A percentile compares a stretch with the other conserved stretches of the same genome.
phyloP scores from a whole-genome alignment of 2,797 vertebrate species.

The Micromesistius poutassou region DNA sequence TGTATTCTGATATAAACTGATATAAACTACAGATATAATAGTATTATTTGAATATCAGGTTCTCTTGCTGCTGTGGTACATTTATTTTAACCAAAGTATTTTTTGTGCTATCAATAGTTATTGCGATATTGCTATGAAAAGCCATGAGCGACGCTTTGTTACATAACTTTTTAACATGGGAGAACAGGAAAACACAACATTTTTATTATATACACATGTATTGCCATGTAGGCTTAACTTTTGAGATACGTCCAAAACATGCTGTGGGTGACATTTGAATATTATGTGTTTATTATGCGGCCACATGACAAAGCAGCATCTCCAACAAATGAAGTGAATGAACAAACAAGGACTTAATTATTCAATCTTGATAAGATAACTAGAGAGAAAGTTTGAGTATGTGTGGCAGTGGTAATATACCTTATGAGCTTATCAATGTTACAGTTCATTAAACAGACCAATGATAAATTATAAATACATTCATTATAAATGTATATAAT shows the following conservation, averaged over 20 bases:
- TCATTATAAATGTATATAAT: neutral
- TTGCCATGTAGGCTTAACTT: neutral
- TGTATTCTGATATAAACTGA: neutral
- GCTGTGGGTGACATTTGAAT: constrained; percentile 23
- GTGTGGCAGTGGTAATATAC: neutral
- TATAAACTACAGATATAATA: neutral
- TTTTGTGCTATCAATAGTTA: constrained; percentile 49
- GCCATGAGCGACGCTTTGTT: neutral
- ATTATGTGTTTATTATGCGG: neutral
- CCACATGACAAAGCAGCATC: neutral
- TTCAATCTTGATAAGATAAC: neutral
- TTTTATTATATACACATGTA: neutral
- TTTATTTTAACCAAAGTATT: neutral
- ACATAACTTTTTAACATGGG: neutral
- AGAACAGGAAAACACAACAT: neutral
- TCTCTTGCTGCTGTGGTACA: neutral
- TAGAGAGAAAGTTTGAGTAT: neutral
- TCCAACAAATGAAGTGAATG: neutral
- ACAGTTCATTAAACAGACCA: neutral
- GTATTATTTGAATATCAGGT: neutral
- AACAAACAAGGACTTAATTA: neutral
- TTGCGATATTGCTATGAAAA: constrained; percentile 11
- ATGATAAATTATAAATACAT: neutral
- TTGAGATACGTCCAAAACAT: neutral
- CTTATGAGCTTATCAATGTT: neutral